These are phyloP conservation scores for Rynchops niger DNA, from an alignment of 2,113 vertebrate genomes.

Conservation along the genomic window DNA sequence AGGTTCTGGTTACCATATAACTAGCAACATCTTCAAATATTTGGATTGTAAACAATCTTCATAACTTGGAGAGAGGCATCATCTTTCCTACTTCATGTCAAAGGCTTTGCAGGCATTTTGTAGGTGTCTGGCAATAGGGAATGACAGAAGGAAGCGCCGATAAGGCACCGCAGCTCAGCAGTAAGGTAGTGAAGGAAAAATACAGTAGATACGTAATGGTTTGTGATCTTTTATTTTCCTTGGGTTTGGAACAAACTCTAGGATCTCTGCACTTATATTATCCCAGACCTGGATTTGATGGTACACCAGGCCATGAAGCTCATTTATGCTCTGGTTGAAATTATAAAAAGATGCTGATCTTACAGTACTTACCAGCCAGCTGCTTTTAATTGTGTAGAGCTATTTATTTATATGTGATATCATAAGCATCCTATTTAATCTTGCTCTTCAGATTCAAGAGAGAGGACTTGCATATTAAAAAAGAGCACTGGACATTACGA, in stretches of 20 bases:
- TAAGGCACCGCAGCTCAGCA: not conserved
- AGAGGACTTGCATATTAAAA: not conserved
- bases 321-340: not conserved
- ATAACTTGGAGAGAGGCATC: constrained; percentile 24
- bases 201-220: not conserved
- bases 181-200: not conserved
- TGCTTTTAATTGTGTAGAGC: not conserved
- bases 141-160: not conserved
- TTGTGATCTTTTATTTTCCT: not conserved
- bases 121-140: not conserved
- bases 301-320: not conserved
- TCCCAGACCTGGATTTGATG: not conserved
- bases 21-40: constrained; percentile 44
- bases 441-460: constrained; percentile 20
- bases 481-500: not conserved
- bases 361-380: not conserved
- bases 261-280: not conserved
- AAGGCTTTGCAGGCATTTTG: constrained; percentile 30
- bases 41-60: constrained; percentile 18
- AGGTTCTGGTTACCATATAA: constrained; percentile 25
- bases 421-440: not conserved
- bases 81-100: not conserved
- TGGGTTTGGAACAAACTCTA: not conserved
- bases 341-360: not conserved
- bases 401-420: not conserved